Evolutionary conservation across 2,113 vertebrate genomes (phyloP).

Genomic region (Sakesphorus luctuosus): DNA sequence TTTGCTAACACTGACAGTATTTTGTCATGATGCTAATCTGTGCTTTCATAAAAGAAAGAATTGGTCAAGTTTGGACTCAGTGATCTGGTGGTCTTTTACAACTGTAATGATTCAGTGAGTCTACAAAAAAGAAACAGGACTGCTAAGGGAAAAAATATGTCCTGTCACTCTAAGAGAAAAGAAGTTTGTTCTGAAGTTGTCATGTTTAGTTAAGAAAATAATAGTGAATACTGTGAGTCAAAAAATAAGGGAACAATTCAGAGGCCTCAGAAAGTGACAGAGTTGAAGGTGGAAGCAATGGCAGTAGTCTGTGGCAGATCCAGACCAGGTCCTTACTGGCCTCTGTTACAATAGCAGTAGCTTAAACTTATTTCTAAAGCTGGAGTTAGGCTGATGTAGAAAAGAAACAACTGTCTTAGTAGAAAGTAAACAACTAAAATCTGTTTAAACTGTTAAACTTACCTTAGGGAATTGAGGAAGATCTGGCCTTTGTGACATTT

Average conservation of each 20-base stretch:
- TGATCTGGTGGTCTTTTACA: not conserved
- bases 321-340: not conserved
- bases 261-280: not conserved
- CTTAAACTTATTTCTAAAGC: not conserved
- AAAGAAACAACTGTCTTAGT: not conserved
- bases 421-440: not conserved
- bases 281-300: not conserved
- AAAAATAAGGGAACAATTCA: not conserved
- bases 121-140: not conserved
- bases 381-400: not conserved
- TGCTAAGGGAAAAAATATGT: not conserved
- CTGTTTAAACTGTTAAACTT: not conserved
- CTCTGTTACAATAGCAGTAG: not conserved
- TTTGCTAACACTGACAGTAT: not conserved
- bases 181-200: not conserved
- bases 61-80: not conserved
- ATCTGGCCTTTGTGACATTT: not conserved
- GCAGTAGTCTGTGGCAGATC: not conserved
- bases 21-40: not conserved
- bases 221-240: not conserved
- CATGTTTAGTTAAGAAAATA: not conserved
- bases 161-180: not conserved
- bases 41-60: not conserved
- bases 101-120: not conserved
- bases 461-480: not conserved